Percentiles rank a stretch among this genome's conserved stretches.
Conservation (phyloP, 2,113 vertebrate genomes). For the Centropus unirufus region DNA sequence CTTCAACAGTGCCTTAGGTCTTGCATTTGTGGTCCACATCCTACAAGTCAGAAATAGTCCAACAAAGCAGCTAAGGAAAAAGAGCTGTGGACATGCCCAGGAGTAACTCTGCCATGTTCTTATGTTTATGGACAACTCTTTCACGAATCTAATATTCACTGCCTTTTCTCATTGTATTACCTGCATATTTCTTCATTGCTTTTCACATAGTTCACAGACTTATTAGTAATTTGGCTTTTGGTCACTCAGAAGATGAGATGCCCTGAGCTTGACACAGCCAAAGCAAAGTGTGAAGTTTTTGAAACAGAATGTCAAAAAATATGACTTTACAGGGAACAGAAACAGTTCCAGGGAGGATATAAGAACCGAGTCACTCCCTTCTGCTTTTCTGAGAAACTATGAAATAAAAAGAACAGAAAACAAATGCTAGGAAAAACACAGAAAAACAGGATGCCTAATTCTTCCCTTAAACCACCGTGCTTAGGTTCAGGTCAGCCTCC, state of each 20-base stretch:
- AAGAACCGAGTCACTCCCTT: neutral
- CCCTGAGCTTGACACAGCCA: neutral
- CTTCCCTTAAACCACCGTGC: neutral
- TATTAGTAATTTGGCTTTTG: neutral
- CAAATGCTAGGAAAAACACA: neutral
- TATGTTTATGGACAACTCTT: no score
- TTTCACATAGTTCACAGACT: neutral
- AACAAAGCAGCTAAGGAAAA: neutral
- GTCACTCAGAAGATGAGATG: neutral
- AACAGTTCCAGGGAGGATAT: neutral
- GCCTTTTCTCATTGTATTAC: neutral
- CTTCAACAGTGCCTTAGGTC: neutral
- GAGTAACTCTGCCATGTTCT: fast-evolving
- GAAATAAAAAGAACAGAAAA: neutral
- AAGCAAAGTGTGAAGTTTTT: neutral
- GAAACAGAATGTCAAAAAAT: neutral
- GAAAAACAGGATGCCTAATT: slow-evolving; percentile 47
- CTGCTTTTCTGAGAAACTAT: neutral
- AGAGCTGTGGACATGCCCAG: neutral
- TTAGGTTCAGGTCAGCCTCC: slow-evolving; percentile 50
- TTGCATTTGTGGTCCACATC: neutral
- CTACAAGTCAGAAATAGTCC: neutral
- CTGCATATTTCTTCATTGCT: neutral
- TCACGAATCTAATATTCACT: neutral
- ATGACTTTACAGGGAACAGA: neutral